Conservation (phyloP, 2,888 invertebrate species). For the Cantharis rustica region DNA sequence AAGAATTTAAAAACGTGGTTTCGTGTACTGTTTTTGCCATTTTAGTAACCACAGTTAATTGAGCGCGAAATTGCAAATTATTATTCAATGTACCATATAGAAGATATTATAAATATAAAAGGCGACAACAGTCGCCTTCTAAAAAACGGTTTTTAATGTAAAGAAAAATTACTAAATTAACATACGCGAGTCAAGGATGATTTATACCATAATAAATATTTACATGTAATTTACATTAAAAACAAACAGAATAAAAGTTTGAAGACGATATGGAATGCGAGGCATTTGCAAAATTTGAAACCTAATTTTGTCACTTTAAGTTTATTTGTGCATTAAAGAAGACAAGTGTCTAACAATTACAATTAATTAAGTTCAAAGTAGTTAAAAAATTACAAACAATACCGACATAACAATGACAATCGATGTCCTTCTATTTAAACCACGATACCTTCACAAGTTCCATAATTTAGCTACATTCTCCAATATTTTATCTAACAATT, state of each 20-base stretch:
- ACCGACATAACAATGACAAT: constrained; percentile 20
- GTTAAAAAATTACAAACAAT: constrained; percentile 23
- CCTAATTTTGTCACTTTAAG: background rate
- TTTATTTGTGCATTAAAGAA: background rate
- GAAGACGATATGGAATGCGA: background rate
- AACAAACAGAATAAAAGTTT: background rate
- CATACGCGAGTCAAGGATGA: background rate
- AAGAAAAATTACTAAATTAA: background rate
- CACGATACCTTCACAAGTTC: constrained; percentile 14
- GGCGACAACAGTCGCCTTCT: background rate
- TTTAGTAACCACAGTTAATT: background rate
- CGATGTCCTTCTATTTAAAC: constrained; percentile 21
- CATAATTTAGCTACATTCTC: constrained; percentile 11
- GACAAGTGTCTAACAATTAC: constrained; percentile 23
- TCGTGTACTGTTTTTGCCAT: background rate
- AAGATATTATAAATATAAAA: background rate
- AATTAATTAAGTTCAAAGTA: constrained; percentile 22
- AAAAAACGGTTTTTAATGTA: background rate
- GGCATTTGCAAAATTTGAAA: background rate
- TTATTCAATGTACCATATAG: background rate
- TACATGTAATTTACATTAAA: background rate
- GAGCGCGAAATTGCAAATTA: background rate
- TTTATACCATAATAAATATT: background rate
- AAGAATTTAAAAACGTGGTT: too few species aligned
- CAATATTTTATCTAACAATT: constrained; percentile 24